Percentiles rank a stretch among this genome's conserved stretches.
phyloP scores from a whole-genome alignment of 1,140 invertebrate genomes.

The Chionoecetes opilio region DNA sequence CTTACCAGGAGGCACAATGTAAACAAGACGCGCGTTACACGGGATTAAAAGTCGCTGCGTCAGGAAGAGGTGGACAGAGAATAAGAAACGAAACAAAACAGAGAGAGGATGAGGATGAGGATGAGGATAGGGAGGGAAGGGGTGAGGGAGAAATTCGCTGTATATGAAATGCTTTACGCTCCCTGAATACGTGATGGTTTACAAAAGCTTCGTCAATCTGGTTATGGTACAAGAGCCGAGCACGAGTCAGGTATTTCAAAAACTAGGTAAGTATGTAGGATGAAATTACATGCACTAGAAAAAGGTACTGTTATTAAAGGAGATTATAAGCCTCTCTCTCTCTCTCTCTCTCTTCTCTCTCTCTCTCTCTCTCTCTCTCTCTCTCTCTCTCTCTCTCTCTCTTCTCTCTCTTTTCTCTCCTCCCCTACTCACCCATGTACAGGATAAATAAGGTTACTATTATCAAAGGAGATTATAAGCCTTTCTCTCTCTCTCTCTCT shows the following conservation, averaged over 20 bases:
- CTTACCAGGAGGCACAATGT: not conserved
- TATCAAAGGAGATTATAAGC: not conserved
- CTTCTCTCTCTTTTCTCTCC: no score
- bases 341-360: not conserved
- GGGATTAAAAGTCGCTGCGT: not conserved
- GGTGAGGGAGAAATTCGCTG: not conserved
- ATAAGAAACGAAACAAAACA: not conserved
- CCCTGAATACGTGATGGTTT: no score
- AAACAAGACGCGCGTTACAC: not conserved
- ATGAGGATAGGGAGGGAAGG: not conserved
- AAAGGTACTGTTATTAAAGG: not conserved
- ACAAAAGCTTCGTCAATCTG: no score
- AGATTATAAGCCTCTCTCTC: not conserved
- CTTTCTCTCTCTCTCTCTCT: not conserved
- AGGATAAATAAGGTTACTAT: no score
- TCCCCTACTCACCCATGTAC: no score
- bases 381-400: no score
- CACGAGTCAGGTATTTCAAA: no score
- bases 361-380: no score
- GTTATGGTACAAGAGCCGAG: no score
- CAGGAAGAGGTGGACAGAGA: not conserved
- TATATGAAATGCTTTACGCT: no score
- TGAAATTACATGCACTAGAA: not conserved
- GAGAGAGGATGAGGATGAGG: not conserved
- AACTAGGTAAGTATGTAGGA: not conserved